Conservation (phyloP, 2,888 invertebrate genomes). For the Synergus japonicus region DNA sequence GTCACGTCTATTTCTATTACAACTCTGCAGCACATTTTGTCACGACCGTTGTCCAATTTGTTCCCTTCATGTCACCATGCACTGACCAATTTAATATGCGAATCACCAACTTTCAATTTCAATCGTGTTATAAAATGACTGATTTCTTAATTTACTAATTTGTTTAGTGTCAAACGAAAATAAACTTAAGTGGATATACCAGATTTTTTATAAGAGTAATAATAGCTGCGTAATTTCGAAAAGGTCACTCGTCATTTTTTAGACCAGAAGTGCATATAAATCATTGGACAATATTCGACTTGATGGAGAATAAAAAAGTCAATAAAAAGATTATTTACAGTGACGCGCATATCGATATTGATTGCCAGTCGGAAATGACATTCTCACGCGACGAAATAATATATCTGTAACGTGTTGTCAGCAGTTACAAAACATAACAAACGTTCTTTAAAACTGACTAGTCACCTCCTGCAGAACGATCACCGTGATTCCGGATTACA, state of each 20-base stretch:
- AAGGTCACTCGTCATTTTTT: neutral
- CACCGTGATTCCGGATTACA: constrained; percentile 63
- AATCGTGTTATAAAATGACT: constrained; percentile 37
- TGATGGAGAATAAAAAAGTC: neutral
- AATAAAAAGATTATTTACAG: constrained; percentile 3
- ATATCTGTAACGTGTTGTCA: neutral
- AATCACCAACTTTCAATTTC: constrained; percentile 52
- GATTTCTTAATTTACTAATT: neutral
- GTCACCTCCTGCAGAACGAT: constrained; percentile 66
- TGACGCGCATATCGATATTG: constrained; percentile 6
- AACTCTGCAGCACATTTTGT: constrained; percentile 52
- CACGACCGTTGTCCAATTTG: constrained; percentile 59
- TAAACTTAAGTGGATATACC: too few relatives aligned
- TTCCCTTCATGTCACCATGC: constrained; percentile 54
- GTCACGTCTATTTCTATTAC: constrained; percentile 45
- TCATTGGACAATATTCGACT: neutral
- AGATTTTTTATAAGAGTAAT: too few relatives aligned
- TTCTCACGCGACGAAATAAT: constrained; percentile 44
- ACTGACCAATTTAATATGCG: constrained; percentile 69
- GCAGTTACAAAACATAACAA: constrained; percentile 59
- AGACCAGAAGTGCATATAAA: neutral
- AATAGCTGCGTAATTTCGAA: too few relatives aligned
- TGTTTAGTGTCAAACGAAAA: neutral
- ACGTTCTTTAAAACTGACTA: constrained; percentile 68
- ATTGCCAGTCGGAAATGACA: constrained; percentile 10